phyloP scores from a whole-genome alignment of 2,113 vertebrate species.

The Sinocyclocheilus anshuiensis region DNA sequence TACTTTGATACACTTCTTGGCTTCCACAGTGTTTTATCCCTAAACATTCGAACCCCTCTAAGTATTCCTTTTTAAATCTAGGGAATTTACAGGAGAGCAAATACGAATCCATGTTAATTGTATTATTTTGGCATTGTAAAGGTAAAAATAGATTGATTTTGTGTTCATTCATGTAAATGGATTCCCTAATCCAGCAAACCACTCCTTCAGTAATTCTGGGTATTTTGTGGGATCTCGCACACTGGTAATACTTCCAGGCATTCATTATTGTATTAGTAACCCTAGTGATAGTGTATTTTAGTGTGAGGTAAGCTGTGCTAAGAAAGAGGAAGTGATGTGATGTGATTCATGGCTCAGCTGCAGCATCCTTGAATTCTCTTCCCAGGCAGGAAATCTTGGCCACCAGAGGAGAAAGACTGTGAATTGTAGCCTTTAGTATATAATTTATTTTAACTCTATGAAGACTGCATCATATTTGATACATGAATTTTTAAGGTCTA shows the following conservation, averaged over 20 bases:
- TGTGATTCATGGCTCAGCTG: constrained; percentile 37
- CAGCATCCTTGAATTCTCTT: constrained; percentile 44
- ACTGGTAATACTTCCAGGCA: constrained; percentile 27
- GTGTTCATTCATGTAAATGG: not conserved
- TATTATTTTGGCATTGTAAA: not conserved
- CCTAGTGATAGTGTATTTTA: not conserved
- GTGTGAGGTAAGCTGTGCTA: not conserved
- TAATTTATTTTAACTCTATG: not conserved
- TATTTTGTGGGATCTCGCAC: constrained; percentile 4
- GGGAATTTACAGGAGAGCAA: not conserved
- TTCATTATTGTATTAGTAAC: constrained; percentile 35
- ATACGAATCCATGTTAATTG: not conserved
- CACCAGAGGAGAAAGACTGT: not conserved
- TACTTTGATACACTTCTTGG: not conserved
- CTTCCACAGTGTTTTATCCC: not conserved
- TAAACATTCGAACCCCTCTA: not conserved
- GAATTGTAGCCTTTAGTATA: not conserved
- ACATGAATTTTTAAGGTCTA: not conserved
- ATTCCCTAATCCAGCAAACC: not conserved
- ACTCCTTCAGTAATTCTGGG: not conserved
- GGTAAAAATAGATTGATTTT: not conserved
- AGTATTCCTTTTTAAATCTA: not conserved
- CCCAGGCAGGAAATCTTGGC: constrained; percentile 4
- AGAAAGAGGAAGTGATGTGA: constrained; percentile 41
- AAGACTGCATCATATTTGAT: not conserved